Evolutionary conservation across 2,888 invertebrate genomes (phyloP).

Genomic region (Plutella xylostella): DNA sequence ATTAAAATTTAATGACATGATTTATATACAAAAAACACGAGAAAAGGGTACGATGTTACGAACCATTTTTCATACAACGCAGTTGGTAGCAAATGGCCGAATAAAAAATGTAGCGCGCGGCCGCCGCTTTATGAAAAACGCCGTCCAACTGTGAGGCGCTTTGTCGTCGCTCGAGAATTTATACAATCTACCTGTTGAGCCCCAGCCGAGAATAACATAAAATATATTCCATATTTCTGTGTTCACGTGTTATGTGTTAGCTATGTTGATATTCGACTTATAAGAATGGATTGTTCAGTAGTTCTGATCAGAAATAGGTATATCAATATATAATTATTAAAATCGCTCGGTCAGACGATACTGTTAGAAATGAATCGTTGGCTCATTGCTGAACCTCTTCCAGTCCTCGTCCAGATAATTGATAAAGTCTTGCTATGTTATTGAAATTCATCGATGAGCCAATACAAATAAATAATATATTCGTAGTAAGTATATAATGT

Average conservation of each 20-base stretch:
- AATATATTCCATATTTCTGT: conserved; percentile 66
- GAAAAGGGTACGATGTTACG: conserved; percentile 67
- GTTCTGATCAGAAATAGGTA: too few relatives aligned
- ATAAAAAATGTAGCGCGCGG: conserved; percentile 66
- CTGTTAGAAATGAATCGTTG: too few relatives aligned
- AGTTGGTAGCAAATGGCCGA: conserved; percentile 69
- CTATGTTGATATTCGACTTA: too few relatives aligned
- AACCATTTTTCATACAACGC: conserved; percentile 69
- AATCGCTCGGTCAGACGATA: too few relatives aligned
- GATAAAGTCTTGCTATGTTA: too few relatives aligned
- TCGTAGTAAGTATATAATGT: too few relatives aligned
- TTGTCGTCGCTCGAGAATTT: conserved; percentile 64
- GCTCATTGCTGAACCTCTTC: too few relatives aligned
- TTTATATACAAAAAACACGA: conserved; percentile 61
- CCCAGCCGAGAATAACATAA: conserved; percentile 61
- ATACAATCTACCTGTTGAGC: conserved; percentile 63
- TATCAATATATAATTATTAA: too few relatives aligned
- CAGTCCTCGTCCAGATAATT: too few relatives aligned
- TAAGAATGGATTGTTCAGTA: too few relatives aligned
- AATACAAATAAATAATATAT: too few relatives aligned
- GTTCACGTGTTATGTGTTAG: conserved; percentile 53
- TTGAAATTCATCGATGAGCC: too few relatives aligned
- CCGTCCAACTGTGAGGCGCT: conserved; percentile 49
- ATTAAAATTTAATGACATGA: conserved; percentile 71
- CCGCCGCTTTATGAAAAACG: conserved; percentile 69